Evolutionary conservation across 2,888 invertebrate genomes (phyloP).

Genomic region (Cataglyphis rosenhaueri): DNA sequence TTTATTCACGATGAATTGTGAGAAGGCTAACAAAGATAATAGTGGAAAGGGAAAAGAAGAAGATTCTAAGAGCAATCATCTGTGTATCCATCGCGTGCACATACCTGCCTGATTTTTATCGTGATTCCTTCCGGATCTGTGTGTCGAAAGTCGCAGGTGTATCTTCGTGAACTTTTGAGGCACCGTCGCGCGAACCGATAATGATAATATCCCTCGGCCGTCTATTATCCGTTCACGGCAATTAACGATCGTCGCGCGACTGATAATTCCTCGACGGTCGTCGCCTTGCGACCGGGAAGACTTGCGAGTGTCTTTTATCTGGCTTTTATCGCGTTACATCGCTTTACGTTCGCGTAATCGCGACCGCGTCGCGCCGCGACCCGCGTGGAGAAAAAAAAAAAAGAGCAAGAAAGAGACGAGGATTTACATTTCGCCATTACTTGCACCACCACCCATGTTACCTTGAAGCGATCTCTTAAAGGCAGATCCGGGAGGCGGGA

Average conservation of each 20-base stretch:
- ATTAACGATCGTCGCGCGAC: conserved; percentile 75
- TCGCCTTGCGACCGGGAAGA: conserved; percentile 57
- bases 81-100: too few relatives aligned
- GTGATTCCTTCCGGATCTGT: too few relatives aligned
- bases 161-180: too few relatives aligned
- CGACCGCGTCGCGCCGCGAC: neutral
- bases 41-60: neutral
- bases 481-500: neutral
- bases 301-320: conserved; percentile 71
- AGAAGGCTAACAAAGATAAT: neutral
- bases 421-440: neutral
- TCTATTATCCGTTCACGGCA: conserved; percentile 20
- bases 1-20: neutral
- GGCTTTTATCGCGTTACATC: conserved; percentile 79
- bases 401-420: too few relatives aligned
- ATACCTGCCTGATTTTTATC: neutral
- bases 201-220: neutral
- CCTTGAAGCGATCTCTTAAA: conserved; percentile 4
- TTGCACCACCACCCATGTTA: neutral
- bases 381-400: neutral
- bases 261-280: conserved; percentile 58
- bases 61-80: neutral
- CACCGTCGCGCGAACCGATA: neutral
- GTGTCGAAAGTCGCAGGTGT: neutral
- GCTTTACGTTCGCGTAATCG: conserved; percentile 56